Conservation (phyloP, 2,113 vertebrate genomes). For the Channa argus region DNA sequence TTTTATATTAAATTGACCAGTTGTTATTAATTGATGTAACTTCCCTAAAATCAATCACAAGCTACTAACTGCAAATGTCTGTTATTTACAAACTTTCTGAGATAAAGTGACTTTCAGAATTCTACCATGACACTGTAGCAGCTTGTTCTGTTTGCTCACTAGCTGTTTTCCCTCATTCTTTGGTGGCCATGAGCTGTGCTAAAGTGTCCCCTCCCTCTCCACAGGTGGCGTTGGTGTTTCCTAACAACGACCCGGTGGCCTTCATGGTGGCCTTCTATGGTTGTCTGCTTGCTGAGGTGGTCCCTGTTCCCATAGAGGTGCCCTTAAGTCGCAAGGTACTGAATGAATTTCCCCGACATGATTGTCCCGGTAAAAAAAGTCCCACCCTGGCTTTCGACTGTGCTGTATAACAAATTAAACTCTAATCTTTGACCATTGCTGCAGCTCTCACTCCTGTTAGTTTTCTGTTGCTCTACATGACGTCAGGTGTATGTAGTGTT, state of each 20-base stretch:
- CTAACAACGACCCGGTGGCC: constrained; percentile 98
- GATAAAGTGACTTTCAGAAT: too few relatives aligned
- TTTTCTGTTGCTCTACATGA: constrained; percentile 6
- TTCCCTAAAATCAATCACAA: too few relatives aligned
- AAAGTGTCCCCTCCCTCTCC: not conserved
- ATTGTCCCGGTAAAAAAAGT: too few relatives aligned
- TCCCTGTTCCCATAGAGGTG: constrained; percentile 98
- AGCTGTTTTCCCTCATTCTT: too few relatives aligned
- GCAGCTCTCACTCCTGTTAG: not conserved
- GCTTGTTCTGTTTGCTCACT: too few relatives aligned
- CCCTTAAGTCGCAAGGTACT: constrained; percentile 97
- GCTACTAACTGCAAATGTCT: too few relatives aligned
- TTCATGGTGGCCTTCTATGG: constrained; percentile 99
- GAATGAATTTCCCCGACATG: not conserved
- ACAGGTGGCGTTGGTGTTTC: constrained; percentile 97
- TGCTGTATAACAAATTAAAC: not conserved
- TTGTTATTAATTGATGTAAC: too few relatives aligned
- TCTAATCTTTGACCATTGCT: not conserved
- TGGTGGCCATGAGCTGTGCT: too few relatives aligned
- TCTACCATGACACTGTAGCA: too few relatives aligned
- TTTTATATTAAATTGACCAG: too few relatives aligned
- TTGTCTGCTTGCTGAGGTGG: constrained; percentile 96
- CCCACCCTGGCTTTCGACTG: not conserved
- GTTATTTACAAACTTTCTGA: too few relatives aligned
- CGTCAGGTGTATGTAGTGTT: constrained; percentile 20